Evolutionary conservation across 1,140 invertebrate species (phyloP).

Genomic region (Calycopis cecrops): DNA sequence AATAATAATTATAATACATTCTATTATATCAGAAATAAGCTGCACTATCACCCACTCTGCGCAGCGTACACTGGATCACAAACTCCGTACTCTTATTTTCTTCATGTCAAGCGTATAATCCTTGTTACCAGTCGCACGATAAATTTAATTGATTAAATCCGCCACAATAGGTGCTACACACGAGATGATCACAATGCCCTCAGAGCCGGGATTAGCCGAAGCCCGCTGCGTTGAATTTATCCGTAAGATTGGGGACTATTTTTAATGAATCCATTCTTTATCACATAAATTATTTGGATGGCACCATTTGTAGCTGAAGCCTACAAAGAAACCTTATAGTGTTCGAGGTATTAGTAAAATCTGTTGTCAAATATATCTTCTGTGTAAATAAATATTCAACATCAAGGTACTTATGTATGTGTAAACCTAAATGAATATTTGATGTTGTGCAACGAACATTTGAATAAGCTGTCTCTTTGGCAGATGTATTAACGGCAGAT

Average conservation of each 20-base stretch:
- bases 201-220: constrained; percentile 47
- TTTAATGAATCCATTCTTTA: constrained; percentile 11
- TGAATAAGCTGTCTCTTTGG: no score
- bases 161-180: constrained; percentile 40
- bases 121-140: constrained; percentile 43
- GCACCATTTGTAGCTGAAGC: not conserved
- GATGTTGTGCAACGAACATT: no score
- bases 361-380: no score
- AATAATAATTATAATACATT: no score
- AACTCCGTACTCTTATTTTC: constrained; percentile 12
- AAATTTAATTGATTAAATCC: constrained; percentile 59
- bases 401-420: no score
- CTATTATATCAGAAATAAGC: no score
- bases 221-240: constrained; percentile 46
- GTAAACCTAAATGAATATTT: no score
- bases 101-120: constrained; percentile 35
- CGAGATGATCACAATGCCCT: constrained; percentile 39
- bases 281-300: constrained; percentile 4
- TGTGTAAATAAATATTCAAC: no score
- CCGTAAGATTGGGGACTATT: constrained; percentile 30
- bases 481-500: no score
- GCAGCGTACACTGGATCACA: not conserved
- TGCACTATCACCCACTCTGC: constrained; percentile 3
- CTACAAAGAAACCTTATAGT: not conserved
- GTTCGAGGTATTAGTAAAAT: no score